Percentiles rank a stretch among this genome's conserved stretches.
Conservation (phyloP, 2,888 invertebrate genomes). For the Agrotis clavis region DNA sequence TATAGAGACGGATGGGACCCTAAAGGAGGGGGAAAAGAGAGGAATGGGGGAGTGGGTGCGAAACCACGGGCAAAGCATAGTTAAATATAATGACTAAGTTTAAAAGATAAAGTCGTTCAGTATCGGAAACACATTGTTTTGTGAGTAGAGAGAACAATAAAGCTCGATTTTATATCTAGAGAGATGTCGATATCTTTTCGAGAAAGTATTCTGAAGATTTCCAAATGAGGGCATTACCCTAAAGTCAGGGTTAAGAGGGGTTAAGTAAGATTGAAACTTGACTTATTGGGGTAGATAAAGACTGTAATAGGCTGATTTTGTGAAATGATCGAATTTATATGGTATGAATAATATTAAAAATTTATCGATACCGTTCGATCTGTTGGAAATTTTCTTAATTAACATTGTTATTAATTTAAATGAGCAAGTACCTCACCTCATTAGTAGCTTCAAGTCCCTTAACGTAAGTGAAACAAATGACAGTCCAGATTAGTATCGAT, state of each 20-base stretch:
- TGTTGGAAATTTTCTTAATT: too few species aligned
- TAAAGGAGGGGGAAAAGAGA: too few species aligned
- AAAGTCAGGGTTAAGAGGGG: conserved; percentile 18
- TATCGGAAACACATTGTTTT: neutral
- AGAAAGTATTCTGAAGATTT: conserved; percentile 12
- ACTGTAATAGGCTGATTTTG: neutral
- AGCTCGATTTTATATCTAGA: neutral
- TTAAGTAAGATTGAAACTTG: conserved; percentile 25
- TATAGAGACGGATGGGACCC: too few species aligned
- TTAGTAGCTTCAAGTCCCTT: too few species aligned
- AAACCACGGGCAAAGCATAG: too few species aligned
- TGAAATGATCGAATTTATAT: neutral
- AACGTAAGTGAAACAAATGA: too few species aligned
- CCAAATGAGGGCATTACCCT: conserved; percentile 19
- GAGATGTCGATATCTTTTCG: conserved; percentile 11
- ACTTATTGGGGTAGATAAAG: conserved; percentile 15
- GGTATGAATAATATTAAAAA: too few species aligned
- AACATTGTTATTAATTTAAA: too few species aligned
- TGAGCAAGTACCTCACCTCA: too few species aligned
- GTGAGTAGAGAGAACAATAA: neutral
- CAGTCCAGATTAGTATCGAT: conserved; percentile 5
- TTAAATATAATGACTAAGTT: too few species aligned
- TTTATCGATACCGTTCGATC: too few species aligned
- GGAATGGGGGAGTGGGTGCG: too few species aligned
- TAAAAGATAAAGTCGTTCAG: neutral